Evolutionary conservation across 2,888 invertebrate genomes (phyloP), one percentile per base, ranked within the genome.

Genomic region (Drosophila lutescens): DNA sequence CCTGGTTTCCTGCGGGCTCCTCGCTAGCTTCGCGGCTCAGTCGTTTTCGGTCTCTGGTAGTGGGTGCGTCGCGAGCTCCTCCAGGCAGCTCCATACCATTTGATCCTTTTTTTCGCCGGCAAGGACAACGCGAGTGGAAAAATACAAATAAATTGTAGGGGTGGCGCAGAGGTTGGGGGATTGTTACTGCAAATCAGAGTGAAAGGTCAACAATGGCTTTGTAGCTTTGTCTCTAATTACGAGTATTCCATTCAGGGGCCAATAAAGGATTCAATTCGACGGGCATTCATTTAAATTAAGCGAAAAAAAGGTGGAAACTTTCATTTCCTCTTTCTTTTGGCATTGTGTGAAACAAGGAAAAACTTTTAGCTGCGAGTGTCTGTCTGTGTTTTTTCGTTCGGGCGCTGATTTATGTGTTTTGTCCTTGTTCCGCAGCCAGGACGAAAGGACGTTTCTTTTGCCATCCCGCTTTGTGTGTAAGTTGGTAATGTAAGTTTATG

Each of bases 401-500:
- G 26, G 36, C 53, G 71, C 65, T 76, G 75, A 68, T 79, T 67
- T 78, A 65, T 65, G 57, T 70, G 61, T 62, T 73, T 59, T 76
- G 74, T 80, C 73, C 76, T 71, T 71, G 54, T 60, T 56, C 68
- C 26, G 67, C 67, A 58, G 26, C 67, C 57, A 67, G 51, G 57
- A 50, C 57, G 67, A 67, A 46, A 53, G 57, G 68, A 82, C 68
- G 69, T 66, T 70, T 32, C 26, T 8, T 62, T 56, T 43, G 50
- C 56, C 38, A 54, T 65, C 44, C 71, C 81, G 30, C 30, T 66
- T 70, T 61, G 47, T 76, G 51, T 68, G 65, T 77, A 67, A 76
- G 72, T 79, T 71, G 67, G 50, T 54, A 65, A 38, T 65, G 66
- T 55, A 50, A 68, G 57, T 76, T 78, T 79, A 61, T 79, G 58